These are phyloP conservation scores for Druon quercuslanigerum DNA, from an alignment of 1,140 invertebrate species.

Conservation along the genomic window DNA sequence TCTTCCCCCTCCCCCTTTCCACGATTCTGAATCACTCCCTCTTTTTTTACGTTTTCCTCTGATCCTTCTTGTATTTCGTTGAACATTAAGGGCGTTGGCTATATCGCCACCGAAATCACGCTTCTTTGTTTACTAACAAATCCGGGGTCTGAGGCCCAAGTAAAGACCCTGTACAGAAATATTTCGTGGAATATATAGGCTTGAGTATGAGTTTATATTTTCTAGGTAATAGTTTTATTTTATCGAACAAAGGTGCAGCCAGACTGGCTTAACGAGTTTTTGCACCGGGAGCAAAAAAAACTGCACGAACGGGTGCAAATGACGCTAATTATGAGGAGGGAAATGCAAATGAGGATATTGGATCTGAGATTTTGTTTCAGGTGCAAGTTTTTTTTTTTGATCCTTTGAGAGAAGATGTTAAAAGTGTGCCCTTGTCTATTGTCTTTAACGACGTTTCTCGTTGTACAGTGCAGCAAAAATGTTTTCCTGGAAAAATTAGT, in stretches of 20 bases:
- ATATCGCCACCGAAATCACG: constrained; percentile 28
- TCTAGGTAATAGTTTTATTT: neutral
- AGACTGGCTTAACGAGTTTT: neutral
- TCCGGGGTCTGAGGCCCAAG: neutral
- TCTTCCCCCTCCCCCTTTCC: constrained; percentile 39
- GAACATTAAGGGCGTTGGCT: constrained; percentile 51
- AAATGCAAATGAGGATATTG: constrained; percentile 23
- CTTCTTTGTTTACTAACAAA: constrained; percentile 31
- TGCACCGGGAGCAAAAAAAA: neutral
- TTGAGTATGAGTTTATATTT: neutral
- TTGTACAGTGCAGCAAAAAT: too few species aligned
- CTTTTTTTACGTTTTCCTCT: constrained; percentile 29
- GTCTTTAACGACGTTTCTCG: too few species aligned
- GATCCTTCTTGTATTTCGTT: constrained; percentile 34
- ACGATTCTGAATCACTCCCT: constrained; percentile 21
- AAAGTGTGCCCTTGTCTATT: too few species aligned
- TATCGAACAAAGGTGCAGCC: neutral
- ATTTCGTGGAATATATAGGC: neutral
- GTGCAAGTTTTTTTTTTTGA: neutral
- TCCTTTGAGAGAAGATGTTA: neutral
- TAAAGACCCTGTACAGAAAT: constrained; percentile 3
- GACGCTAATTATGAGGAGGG: constrained; percentile 14
- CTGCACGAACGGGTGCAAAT: neutral
- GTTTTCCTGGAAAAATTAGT: too few species aligned
- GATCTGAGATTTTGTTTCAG: neutral